A percentile compares a stretch with the other conserved stretches of the same genome.
These are phyloP conservation scores for Stenodera caucasica DNA, from an alignment of 2,888 invertebrate species.

Conservation along the genomic window DNA sequence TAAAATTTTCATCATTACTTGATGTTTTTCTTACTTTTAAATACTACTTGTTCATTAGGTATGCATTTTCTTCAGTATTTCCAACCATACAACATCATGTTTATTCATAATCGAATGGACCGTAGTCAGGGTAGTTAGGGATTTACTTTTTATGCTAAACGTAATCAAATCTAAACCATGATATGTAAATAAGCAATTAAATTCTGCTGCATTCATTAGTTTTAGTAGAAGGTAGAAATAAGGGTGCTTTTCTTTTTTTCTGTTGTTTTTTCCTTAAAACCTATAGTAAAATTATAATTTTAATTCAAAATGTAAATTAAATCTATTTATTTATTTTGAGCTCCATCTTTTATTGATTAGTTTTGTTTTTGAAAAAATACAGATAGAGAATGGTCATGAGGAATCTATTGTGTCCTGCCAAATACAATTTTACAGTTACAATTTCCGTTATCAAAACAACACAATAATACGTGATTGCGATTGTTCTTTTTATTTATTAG, in stretches of 20 bases:
- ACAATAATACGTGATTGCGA: neutral
- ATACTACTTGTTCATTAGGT: no score
- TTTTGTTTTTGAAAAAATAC: neutral
- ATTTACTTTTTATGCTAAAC: constrained; percentile 15
- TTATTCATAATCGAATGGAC: constrained; percentile 9
- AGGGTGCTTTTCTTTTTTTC: no score
- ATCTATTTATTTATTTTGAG: constrained; percentile 11
- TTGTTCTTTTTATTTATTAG: neutral
- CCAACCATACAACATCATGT: neutral
- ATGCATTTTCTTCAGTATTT: neutral
- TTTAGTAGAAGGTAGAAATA: neutral
- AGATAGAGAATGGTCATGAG: neutral
- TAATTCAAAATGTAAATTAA: constrained; percentile 24
- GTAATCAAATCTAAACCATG: constrained; percentile 15
- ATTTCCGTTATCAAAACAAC: constrained; percentile 5
- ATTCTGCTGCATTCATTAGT: constrained; percentile 20
- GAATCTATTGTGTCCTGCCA: neutral
- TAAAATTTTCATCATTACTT: no score
- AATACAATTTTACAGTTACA: constrained; percentile 3
- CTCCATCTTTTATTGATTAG: no score
- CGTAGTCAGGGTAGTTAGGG: constrained; percentile 6
- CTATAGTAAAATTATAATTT: constrained; percentile 22
- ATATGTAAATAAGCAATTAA: constrained; percentile 25
- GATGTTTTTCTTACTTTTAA: no score
- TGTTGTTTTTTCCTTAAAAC: constrained; percentile 10